These are phyloP conservation scores for Cremastinae sp. DNA, from an alignment of 2,888 invertebrate species.

Conservation along the genomic window DNA sequence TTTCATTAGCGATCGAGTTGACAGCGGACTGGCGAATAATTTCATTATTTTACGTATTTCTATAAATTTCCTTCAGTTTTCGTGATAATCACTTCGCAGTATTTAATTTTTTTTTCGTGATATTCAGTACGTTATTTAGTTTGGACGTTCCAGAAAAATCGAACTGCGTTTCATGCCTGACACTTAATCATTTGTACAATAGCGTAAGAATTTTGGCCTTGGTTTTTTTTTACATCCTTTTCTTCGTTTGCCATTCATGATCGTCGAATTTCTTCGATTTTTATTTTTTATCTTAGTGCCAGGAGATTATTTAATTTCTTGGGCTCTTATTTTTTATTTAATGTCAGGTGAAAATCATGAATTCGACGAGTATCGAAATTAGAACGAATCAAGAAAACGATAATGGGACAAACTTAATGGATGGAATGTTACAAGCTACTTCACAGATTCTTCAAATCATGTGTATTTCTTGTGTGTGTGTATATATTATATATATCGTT, in stretches of 20 bases:
- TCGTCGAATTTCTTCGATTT: no score
- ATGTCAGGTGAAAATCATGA: neutral
- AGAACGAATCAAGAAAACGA: no score
- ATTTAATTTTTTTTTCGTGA: constrained; percentile 29
- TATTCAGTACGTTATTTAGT: constrained; percentile 54
- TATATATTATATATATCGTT: constrained; percentile 63
- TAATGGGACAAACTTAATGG: constrained; percentile 12
- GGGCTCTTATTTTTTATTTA: no score
- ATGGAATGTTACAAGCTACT: no score
- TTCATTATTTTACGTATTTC: constrained; percentile 38
- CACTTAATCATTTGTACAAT: constrained; percentile 51
- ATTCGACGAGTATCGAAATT: no score
- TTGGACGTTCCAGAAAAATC: constrained; percentile 7
- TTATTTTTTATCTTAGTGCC: no score
- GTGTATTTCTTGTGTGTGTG: constrained; percentile 36
- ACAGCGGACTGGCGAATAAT: constrained; percentile 40
- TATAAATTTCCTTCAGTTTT: neutral
- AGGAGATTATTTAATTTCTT: no score
- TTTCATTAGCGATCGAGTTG: constrained; percentile 36
- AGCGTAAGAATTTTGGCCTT: constrained; percentile 50
- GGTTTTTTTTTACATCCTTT: neutral
- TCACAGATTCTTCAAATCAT: constrained; percentile 50
- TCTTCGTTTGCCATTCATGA: no score
- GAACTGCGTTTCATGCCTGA: neutral
- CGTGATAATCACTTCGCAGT: constrained; percentile 5